These are phyloP conservation scores for Colinus virginianus DNA, from an alignment of 2,113 vertebrate species.

Conservation along the genomic window DNA sequence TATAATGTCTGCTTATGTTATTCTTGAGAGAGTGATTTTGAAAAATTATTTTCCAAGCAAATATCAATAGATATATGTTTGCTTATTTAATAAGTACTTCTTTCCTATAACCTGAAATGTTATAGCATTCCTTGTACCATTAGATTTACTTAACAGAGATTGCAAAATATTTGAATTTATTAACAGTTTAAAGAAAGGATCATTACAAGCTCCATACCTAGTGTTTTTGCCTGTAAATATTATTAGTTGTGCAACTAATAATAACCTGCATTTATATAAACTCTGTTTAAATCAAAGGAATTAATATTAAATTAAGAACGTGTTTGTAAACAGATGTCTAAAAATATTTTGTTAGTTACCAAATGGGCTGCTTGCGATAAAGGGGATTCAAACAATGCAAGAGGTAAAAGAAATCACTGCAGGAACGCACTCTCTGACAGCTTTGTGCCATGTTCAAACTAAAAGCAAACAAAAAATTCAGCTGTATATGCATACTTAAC, in stretches of 20 bases:
- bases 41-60: not conserved
- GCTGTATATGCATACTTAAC: conserved; percentile 29
- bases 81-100: not conserved
- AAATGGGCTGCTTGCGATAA: not conserved
- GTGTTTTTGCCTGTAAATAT: not conserved
- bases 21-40: not conserved
- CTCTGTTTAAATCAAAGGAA: conserved; percentile 14
- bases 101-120: not conserved
- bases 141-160: not conserved
- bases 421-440: conserved; percentile 31
- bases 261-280: not conserved
- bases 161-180: not conserved
- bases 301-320: conserved; percentile 10
- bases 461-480: conserved; percentile 46
- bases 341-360: not conserved
- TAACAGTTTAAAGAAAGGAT: not conserved
- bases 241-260: conserved; percentile 5
- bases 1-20: not conserved
- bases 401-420: conserved; percentile 35
- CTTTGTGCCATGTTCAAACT: conserved; percentile 56
- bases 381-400: not conserved
- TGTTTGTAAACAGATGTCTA: conserved; percentile 21
- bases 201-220: not conserved
- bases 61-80: not conserved
- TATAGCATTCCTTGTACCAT: not conserved